phyloP scores from a whole-genome alignment of 2,797 vertebrate species.

The Pempheris klunzingeri region DNA sequence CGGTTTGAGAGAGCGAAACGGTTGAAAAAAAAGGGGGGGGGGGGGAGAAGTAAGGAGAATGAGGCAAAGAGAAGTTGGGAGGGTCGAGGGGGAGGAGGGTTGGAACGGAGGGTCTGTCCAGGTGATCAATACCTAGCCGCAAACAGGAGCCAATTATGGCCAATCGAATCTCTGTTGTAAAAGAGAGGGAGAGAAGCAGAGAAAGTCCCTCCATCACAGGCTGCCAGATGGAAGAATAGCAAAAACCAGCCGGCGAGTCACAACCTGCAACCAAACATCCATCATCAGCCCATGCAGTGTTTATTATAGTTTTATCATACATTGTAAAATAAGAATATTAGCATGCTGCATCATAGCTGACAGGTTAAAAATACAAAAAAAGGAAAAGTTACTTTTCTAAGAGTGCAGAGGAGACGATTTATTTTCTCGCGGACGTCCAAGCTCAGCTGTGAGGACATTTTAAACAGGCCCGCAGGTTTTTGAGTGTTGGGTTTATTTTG shows the following conservation, averaged over 20 bases:
- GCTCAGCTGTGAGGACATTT: conserved; percentile 2
- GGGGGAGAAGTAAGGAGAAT: conserved; percentile 12
- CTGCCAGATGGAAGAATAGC: conserved; percentile 47
- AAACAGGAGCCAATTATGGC: conserved; percentile 74
- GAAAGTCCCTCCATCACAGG: conserved; percentile 59
- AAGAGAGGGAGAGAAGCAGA: conserved; percentile 30
- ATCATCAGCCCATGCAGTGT: conserved; percentile 56
- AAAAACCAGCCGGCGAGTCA: conserved; percentile 21
- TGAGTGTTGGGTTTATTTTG: conserved; percentile 28
- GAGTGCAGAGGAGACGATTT: conserved; percentile 28
- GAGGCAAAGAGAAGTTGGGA: conserved; percentile 19
- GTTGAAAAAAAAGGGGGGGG: not conserved
- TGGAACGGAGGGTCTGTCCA: conserved; percentile 45
- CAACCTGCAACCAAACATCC: conserved; percentile 61
- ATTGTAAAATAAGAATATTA: conserved; percentile 72
- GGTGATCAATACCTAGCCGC: conserved; percentile 74
- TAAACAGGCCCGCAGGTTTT: conserved; percentile 34
- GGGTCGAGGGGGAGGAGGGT: conserved; percentile 15
- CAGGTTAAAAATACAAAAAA: conserved; percentile 48
- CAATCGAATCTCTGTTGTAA: conserved; percentile 60
- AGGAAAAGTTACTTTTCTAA: conserved; percentile 39
- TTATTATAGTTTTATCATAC: conserved; percentile 70
- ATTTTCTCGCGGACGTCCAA: conserved; percentile 24
- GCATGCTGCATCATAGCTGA: conserved; percentile 72
- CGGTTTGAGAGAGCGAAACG: conserved; percentile 48